phyloP scores from a whole-genome alignment of 1,140 invertebrate species.

The Hyles euphorbiae region DNA sequence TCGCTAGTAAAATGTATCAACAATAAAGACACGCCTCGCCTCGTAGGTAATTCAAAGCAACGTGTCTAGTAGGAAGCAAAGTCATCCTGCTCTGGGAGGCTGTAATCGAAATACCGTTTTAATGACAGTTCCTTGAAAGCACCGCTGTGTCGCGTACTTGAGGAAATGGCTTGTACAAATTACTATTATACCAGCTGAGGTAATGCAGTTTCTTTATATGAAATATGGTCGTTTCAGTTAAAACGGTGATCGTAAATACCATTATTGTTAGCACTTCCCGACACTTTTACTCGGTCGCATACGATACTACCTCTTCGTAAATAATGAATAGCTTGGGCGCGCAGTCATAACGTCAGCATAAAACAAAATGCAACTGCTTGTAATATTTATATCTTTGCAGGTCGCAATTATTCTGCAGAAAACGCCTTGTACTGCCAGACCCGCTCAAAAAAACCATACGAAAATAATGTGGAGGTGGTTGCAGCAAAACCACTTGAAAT shows the following conservation, averaged over 20 bases:
- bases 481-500: slow-evolving; percentile 66
- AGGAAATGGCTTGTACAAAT: slow-evolving; percentile 42
- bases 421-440: slow-evolving; percentile 65
- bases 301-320: too few species aligned
- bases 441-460: slow-evolving; percentile 34
- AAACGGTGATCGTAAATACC: slow-evolving; percentile 1
- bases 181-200: slow-evolving; percentile 41
- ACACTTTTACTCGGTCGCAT: not conserved
- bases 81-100: slow-evolving; percentile 33
- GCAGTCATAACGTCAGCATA: too few species aligned
- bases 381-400: slow-evolving; percentile 38
- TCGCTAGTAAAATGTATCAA: too few species aligned
- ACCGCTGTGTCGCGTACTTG: slow-evolving; percentile 37
- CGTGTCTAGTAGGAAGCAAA: slow-evolving; percentile 34
- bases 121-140: slow-evolving; percentile 56
- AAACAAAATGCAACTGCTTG: too few species aligned
- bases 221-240: slow-evolving; percentile 13
- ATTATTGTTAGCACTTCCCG: not conserved
- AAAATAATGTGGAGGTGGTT: slow-evolving; percentile 59
- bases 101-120: slow-evolving; percentile 58
- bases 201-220: slow-evolving; percentile 23
- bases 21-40: too few species aligned
- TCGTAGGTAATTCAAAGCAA: slow-evolving; percentile 9
- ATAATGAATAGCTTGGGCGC: too few species aligned
- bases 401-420: slow-evolving; percentile 46